Evolutionary conservation across 2,888 invertebrate genomes (phyloP), one percentile per base, ranked within the genome.

Genomic region (Andrena praecox): DNA sequence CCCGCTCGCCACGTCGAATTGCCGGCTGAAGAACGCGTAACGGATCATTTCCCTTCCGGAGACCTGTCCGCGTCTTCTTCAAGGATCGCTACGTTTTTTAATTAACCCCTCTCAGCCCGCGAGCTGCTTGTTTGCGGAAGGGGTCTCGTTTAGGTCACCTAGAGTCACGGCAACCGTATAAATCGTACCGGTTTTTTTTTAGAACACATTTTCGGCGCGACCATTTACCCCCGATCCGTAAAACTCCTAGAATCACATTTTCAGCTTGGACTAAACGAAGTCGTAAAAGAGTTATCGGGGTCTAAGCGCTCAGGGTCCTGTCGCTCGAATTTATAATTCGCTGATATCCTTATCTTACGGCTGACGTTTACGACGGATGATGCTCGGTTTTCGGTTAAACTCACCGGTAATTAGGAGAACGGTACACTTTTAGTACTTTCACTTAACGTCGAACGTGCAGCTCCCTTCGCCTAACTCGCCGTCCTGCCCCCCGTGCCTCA

Each of bases 311-410:
- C 27, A 10, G 24, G 6, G n/a, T 56, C 12, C 27, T 59, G 35
- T 69, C 31, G n/a, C 35, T 33, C 35, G 56, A 27, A 27, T 59
- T 69, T 56, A 54, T 64, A 48, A 42, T 59, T 31, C 56, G 54
- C 35, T 10, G 66, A 67, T 67, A 59, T 29, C 31, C 31, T 74
- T 74, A 67, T 74, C 66, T 48, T 10, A 20, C 24, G 5, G 60
- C 20, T 0, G 76, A 76, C 54, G 63, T 71, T 76, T 72, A 72
- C 77, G 74, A 74, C 75, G 50, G 74, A 76, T 76, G 75, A 42
- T 42, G 70, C 33, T 10, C 69, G 69, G n/a, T 35, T 12, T 20
- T 52, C 62, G 75, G 29, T 42, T 72, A 72, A 72, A 48, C 42
- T 72, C 27, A 5, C 24, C 20, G 35, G 31, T 35, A 74, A 73